Base-by-base conservation (phyloP, 2,888 invertebrate species). In the Podabrus alpinus region DNA sequence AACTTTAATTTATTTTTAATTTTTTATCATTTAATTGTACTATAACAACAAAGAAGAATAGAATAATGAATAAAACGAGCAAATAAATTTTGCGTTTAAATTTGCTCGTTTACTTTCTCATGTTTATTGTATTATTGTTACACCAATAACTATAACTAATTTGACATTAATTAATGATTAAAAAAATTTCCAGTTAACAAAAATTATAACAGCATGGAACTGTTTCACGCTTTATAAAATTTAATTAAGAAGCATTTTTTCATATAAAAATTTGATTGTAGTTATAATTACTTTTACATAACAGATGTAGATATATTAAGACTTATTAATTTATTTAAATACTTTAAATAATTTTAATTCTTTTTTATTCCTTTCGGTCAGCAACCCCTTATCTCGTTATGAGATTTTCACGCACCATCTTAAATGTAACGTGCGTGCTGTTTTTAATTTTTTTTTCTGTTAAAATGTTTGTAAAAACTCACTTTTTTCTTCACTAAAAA, bases 71-170 rank as follows among this genome's bases (percentile, higher is more conserved):
- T 45, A 45, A 45, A 45, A 45, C 13, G 45, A 45, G 45, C 45
- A 45, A 45, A 45, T 45, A 45, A 45, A 45, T 45, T 45, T 45
- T 45, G 45, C 45, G 45, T 45, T 45, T 45, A 45, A 45, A 45
- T 45, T 45, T n/a, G n/a, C n/a, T n/a, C 45, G 45, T 45, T 45
- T 45, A 45, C 45, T 45, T 45, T 45, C 45, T 45, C 45, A n/a
- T 45, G n/a, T 45, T 45, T 45, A 45, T 45, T 45, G 45, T 45
- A 7, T 45, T 45, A 45, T 45, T 45, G 45, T 45, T 45, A 45
- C 45, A 64, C 62, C 62, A 64, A 64, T 64, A 64, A 64, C 19
- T 64, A 64, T 19, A 64, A 64, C 62, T 64, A 64, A 64, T 64
- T 64, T 64, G 62, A 64, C 62, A 64, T 64, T 64, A 64, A 64